Percentiles rank a stretch among this genome's conserved stretches.
phyloP scores from a whole-genome alignment of 2,888 invertebrate species.

The Phania funesta region DNA sequence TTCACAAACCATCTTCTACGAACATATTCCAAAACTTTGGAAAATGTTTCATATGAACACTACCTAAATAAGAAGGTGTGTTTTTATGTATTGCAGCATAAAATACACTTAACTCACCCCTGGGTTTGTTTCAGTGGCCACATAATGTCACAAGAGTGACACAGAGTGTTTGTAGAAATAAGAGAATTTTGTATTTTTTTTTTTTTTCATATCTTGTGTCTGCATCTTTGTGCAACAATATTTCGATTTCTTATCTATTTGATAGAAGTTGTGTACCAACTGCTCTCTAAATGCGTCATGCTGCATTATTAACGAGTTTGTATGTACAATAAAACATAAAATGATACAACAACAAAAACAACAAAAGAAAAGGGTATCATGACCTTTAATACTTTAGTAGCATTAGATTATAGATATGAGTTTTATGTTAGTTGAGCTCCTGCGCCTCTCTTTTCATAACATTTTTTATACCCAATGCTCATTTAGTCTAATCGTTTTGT shows the following conservation, averaged over 20 bases:
- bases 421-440: slow-evolving; percentile 44
- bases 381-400: slow-evolving; percentile 56
- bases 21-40: background rate
- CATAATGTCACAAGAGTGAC: slow-evolving; percentile 35
- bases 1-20: background rate
- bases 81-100: slow-evolving; percentile 12
- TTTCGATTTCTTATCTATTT: slow-evolving; percentile 77
- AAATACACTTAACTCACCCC: slow-evolving; percentile 45
- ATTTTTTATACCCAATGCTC: slow-evolving; percentile 40
- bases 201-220: slow-evolving; percentile 59
- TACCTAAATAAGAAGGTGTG: slow-evolving; percentile 4
- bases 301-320: background rate
- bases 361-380: slow-evolving; percentile 62
- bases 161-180: slow-evolving; percentile 6
- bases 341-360: background rate
- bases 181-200: slow-evolving; percentile 12
- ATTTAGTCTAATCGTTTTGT: slow-evolving; percentile 63
- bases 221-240: slow-evolving; percentile 64
- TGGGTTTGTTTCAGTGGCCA: slow-evolving; percentile 22
- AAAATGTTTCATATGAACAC: slow-evolving; percentile 1
- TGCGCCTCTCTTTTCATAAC: slow-evolving; percentile 3
- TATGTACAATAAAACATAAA: background rate
- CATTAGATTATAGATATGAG: slow-evolving; percentile 52
- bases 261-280: slow-evolving; percentile 37
- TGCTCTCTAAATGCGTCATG: slow-evolving; percentile 46